Evolutionary conservation across 2,888 invertebrate genomes (phyloP).

Genomic region (Acronicta aceris): DNA sequence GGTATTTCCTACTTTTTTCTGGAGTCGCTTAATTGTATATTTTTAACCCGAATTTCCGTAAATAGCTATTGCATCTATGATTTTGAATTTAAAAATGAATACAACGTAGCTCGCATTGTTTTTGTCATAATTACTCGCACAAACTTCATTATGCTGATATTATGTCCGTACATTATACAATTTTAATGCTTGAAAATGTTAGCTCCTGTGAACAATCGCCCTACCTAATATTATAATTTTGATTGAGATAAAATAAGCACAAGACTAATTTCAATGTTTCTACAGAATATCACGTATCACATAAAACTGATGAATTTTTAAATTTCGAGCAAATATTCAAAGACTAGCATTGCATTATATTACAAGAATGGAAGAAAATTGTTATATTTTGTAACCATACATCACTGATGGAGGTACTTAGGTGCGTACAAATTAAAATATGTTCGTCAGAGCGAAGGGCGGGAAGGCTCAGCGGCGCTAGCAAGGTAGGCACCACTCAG

Average conservation of each 20-base stretch:
- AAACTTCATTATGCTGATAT: background rate
- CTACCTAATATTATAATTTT: background rate
- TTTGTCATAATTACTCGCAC: background rate
- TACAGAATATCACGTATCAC: background rate
- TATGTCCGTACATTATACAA: too few relatives aligned
- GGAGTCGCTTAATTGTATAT: too few relatives aligned
- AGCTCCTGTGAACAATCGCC: background rate
- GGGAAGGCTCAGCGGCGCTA: conserved; percentile 12
- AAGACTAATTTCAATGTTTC: too few relatives aligned
- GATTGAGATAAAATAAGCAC: too few relatives aligned
- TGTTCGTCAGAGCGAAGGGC: conserved; percentile 31
- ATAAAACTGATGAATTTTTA: conserved; percentile 4
- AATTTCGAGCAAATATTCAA: conserved; percentile 1
- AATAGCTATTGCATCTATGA: too few relatives aligned
- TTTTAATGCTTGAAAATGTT: background rate
- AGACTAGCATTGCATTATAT: conserved; percentile 37
- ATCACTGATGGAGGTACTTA: conserved; percentile 40
- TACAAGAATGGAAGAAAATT: conserved; percentile 22
- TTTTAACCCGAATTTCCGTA: too few relatives aligned
- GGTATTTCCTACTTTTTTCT: too few relatives aligned
- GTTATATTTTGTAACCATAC: conserved; percentile 41
- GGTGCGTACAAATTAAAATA: conserved; percentile 45
- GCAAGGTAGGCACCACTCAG: conserved; percentile 21
- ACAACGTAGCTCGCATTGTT: background rate
- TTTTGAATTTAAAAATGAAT: too few relatives aligned